Conservation (phyloP, 2,888 invertebrate genomes). For the Sympetrum striolatum region DNA sequence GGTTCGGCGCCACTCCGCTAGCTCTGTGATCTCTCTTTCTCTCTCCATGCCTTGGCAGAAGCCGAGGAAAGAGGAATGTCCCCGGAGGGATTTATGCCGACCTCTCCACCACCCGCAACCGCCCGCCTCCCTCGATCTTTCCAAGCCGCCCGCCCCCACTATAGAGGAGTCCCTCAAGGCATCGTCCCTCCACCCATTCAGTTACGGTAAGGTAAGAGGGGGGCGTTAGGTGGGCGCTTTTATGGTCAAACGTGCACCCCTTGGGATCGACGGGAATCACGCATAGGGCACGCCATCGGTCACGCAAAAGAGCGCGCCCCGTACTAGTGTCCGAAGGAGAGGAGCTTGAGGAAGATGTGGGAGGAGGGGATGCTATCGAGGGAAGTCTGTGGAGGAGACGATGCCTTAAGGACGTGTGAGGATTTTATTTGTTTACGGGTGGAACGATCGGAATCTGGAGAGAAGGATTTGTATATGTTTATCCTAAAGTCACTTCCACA, state of each 20-base stretch:
- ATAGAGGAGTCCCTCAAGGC: not conserved
- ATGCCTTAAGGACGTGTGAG: conserved; percentile 5
- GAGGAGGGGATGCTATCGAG: not conserved
- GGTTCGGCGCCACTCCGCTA: not conserved
- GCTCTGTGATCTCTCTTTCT: not conserved
- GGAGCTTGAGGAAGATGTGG: not conserved
- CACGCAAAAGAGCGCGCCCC: not conserved
- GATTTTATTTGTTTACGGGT: conserved; percentile 6
- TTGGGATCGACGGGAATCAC: not conserved
- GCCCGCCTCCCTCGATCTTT: not conserved
- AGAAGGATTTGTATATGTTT: not conserved
- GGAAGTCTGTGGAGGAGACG: not conserved
- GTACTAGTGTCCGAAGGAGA: not conserved
- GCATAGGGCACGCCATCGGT: conserved; percentile 5
- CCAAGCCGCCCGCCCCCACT: not conserved
- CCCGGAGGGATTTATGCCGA: conserved; percentile 35
- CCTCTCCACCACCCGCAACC: not conserved
- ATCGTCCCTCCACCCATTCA: not conserved
- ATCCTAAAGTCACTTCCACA: no score
- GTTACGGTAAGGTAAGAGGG: not conserved
- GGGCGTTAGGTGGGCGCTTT: not conserved
- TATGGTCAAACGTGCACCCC: conserved; percentile 4
- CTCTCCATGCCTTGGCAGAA: not conserved
- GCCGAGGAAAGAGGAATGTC: conserved; percentile 19
- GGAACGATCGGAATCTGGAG: not conserved